These are phyloP conservation scores for Pollachius pollachius DNA, from an alignment of 2,113 vertebrate species.

Conservation along the genomic window DNA sequence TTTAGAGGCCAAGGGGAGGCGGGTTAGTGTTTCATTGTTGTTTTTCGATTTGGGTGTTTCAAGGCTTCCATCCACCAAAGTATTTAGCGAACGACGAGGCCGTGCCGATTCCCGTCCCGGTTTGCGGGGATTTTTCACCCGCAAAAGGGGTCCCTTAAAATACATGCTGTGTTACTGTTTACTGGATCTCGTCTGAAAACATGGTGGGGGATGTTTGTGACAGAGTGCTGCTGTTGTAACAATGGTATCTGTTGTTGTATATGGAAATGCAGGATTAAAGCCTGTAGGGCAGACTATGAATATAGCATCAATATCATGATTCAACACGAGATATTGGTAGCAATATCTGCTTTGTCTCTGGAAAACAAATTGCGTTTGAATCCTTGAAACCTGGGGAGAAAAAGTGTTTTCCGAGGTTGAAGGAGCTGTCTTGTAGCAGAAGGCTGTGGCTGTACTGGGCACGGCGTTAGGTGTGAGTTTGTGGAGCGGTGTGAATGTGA, in stretches of 20 bases:
- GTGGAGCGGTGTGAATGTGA: background rate
- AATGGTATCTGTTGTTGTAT: too few species aligned
- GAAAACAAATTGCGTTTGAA: background rate
- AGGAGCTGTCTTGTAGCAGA: background rate
- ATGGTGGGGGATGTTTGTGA: too few species aligned
- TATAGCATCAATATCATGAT: too few species aligned
- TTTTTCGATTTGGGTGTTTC: conserved; percentile 59
- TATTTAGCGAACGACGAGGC: conserved; percentile 8
- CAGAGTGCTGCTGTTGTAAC: too few species aligned
- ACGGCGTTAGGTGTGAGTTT: background rate
- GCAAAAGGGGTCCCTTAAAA: conserved; percentile 1
- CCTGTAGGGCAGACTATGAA: too few species aligned
- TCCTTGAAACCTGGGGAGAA: background rate
- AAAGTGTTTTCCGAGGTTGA: background rate
- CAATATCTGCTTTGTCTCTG: too few species aligned
- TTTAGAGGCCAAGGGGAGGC: too few species aligned
- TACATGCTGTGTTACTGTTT: too few species aligned
- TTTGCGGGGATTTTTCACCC: conserved; percentile 26
- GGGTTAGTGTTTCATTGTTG: conserved; percentile 57
- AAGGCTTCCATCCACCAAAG: conserved; percentile 26
- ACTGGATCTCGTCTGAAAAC: too few species aligned
- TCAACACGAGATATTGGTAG: too few species aligned
- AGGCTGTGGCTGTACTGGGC: background rate
- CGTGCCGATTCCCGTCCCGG: conserved; percentile 46
- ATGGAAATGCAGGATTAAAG: too few species aligned